Percentiles rank a stretch among this genome's conserved stretches.
Conservation (phyloP, 1,140 invertebrate genomes). For the Goniozus legneri region DNA sequence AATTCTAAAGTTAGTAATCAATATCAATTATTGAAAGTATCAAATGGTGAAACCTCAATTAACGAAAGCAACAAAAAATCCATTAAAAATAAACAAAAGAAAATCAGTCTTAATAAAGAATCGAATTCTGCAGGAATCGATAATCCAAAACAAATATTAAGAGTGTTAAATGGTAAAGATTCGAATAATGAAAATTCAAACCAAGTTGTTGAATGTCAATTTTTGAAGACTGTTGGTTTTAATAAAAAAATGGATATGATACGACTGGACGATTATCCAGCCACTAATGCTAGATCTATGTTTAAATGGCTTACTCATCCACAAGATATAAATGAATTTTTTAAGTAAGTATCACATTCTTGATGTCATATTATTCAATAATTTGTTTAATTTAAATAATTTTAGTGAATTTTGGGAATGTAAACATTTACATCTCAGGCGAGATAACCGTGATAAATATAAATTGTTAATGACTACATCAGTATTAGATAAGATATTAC, state of each 20-base stretch:
- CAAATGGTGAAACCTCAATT: too few relatives aligned
- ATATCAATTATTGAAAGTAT: too few relatives aligned
- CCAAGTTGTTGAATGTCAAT: not conserved
- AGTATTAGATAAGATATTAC: slow-evolving; percentile 74
- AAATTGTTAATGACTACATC: slow-evolving; percentile 70
- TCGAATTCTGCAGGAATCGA: too few relatives aligned
- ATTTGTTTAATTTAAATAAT: slow-evolving; percentile 18
- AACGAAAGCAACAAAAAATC: not conserved
- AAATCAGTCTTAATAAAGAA: too few relatives aligned
- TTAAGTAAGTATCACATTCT: slow-evolving; percentile 49
- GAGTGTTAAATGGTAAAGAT: not conserved
- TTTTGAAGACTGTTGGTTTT: too few relatives aligned
- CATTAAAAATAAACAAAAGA: not conserved
- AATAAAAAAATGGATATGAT: too few relatives aligned
- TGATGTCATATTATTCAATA: not conserved
- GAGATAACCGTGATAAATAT: slow-evolving; percentile 67
- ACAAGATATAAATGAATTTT: slow-evolving; percentile 62
- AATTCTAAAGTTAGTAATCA: too few relatives aligned
- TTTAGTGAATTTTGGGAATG: slow-evolving; percentile 72
- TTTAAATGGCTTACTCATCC: slow-evolving; percentile 73
- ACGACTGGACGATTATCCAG: too few relatives aligned
- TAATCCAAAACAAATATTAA: too few relatives aligned
- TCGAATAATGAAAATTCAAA: not conserved
- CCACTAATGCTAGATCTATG: slow-evolving; percentile 58
- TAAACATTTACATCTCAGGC: slow-evolving; percentile 70